Evolutionary conservation across 2,797 vertebrate genomes (phyloP), one percentile per base, ranked within the genome.

Genomic region (Gorsachius magnificus): DNA sequence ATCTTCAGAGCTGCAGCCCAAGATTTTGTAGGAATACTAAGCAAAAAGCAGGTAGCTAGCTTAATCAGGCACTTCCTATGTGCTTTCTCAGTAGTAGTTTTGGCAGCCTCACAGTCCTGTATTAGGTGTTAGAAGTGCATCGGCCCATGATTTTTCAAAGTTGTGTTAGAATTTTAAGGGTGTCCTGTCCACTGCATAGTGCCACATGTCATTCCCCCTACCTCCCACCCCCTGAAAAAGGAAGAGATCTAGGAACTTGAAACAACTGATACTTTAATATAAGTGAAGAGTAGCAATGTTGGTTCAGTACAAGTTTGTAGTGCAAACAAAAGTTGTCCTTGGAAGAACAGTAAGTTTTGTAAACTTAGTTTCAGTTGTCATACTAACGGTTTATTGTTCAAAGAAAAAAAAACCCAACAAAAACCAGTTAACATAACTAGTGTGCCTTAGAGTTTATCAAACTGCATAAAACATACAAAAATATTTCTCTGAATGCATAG

Each of bases 401-500:
- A 75, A 83, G 57, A 16, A 38, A 48, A 38, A 48, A 64, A 87
- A 79, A 75, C 24, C 10, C 38, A 38, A n/a, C 38, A 66, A 36
- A 83, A 90, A 31, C 0, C 38, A 88, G 85, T 74, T 93, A 88
- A 75, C 53, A 1, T 35, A 93, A 72, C 36, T 86, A 75, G 36
- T 93, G 81, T 85, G 81, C 69, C 46, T 81, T 81, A 70, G 56
- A 89, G 51, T 86, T 95, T 93, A 96, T 93, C 93, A 96, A 92
- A 96, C 87, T 94, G 71, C 90, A 94, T 91, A 95, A 91, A 97
- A 96, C 57, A 90, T 96, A 96, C 54, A 97, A 97, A 97, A 97
- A 96, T 97, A 97, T 36, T 93, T 92, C 87, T 97, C 87, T 96
- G 93, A 94, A 95, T 96, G 94, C 97, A 97, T 95, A 97, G 94